Percentiles rank a stretch among this genome's conserved stretches.
These are phyloP conservation scores for Nesometra sesokonis DNA, from an alignment of 35 echinoderm and acorn worm genomes.

Conservation along the genomic window DNA sequence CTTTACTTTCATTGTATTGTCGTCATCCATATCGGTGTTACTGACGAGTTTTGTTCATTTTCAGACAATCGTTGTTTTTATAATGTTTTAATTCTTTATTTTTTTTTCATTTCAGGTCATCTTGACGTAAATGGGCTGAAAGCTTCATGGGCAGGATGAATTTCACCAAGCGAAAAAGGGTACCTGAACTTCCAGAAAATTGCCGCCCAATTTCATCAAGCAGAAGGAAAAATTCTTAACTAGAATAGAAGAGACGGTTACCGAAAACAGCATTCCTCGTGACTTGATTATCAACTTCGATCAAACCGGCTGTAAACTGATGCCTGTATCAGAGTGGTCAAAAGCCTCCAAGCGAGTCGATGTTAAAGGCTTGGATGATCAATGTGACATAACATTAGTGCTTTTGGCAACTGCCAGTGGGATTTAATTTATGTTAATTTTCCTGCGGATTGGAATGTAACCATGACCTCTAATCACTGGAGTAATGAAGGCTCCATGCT, in stretches of 20 bases:
- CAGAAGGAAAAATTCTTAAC: neutral
- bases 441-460: constrained; percentile 17
- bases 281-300: constrained; percentile 21
- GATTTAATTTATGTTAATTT: neutral
- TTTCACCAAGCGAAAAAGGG: neutral
- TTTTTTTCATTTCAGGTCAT: too few relatives aligned
- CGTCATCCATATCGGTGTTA: too few relatives aligned
- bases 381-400: neutral
- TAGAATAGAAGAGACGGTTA: neutral
- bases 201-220: neutral
- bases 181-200: neutral
- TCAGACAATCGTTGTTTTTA: too few relatives aligned
- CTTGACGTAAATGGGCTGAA: neutral
- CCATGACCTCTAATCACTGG: constrained; percentile 1
- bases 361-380: neutral
- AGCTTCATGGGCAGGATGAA: neutral
- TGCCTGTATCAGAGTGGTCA: constrained; percentile 5
- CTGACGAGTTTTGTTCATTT: too few relatives aligned
- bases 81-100: too few relatives aligned
- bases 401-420: neutral
- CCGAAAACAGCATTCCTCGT: neutral
- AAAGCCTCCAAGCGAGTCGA: constrained; percentile 16
- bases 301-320: constrained; percentile 4
- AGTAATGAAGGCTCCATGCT: constrained; percentile 1
- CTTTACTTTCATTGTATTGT: too few relatives aligned